These are phyloP conservation scores for Cephus spinipes DNA, from an alignment of 2,888 invertebrate species.

Conservation along the genomic window DNA sequence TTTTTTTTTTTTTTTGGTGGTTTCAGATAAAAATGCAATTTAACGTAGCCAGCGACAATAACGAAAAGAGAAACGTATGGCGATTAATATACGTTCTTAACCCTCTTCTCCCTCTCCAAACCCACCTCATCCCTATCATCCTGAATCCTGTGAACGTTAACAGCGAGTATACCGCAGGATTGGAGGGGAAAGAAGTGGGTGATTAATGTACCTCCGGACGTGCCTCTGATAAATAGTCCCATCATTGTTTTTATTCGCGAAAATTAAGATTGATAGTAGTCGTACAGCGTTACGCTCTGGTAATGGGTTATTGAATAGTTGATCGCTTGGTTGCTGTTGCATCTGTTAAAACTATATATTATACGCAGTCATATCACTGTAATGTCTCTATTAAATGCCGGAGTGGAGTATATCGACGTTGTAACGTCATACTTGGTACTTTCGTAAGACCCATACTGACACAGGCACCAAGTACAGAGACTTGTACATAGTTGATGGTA, in stretches of 20 bases:
- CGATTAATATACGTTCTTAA: conserved; percentile 10
- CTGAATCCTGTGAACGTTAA: too few relatives aligned
- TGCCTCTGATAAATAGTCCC: conserved; percentile 24
- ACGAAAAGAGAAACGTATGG: not conserved
- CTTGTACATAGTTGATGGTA: too few relatives aligned
- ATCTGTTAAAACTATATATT: too few relatives aligned
- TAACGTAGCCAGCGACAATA: conserved; percentile 5
- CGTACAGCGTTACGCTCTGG: not conserved
- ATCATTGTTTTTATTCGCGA: conserved; percentile 20
- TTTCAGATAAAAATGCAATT: not conserved
- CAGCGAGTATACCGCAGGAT: not conserved
- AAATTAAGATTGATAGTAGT: conserved; percentile 29
- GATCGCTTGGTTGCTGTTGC: not conserved
- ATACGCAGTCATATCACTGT: too few relatives aligned
- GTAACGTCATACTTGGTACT: too few relatives aligned
- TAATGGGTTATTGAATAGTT: conserved; percentile 4
- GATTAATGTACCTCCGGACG: conserved; percentile 24
- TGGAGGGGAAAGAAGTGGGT: conserved; percentile 10
- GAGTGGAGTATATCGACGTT: too few relatives aligned
- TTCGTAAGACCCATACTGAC: too few relatives aligned
- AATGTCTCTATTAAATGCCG: too few relatives aligned
- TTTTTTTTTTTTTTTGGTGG: too few relatives aligned
- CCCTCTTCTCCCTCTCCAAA: not conserved
- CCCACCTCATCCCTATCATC: too few relatives aligned
- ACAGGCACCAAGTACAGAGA: too few relatives aligned